Evolutionary conservation across 2,888 invertebrate genomes (phyloP).

Genomic region (Acanthoscelides obtectus): DNA sequence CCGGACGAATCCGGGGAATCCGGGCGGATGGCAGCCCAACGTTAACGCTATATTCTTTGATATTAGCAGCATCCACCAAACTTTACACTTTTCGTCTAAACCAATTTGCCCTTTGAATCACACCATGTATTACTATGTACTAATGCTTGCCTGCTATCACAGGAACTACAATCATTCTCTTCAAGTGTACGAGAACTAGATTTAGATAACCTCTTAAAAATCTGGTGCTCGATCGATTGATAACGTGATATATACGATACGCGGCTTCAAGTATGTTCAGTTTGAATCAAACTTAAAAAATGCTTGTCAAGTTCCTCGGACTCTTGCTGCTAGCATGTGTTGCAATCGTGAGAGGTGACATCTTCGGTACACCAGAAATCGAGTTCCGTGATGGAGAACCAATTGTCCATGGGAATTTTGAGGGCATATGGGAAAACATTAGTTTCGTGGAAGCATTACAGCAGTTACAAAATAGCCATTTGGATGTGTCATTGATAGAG

Average conservation of each 20-base stretch:
- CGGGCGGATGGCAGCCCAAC: too few species aligned
- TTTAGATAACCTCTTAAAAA: background rate
- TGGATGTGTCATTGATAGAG: background rate
- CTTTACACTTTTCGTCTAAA: too few species aligned
- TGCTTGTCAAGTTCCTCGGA: background rate
- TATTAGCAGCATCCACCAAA: too few species aligned
- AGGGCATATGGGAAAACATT: background rate
- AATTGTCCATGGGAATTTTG: background rate
- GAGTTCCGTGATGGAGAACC: background rate
- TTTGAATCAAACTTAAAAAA: background rate
- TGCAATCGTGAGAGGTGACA: background rate
- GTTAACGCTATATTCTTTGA: too few species aligned
- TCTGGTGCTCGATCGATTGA: background rate
- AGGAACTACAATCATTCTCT: background rate
- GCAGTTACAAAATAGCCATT: background rate
- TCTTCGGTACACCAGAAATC: background rate
- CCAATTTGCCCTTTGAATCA: too few species aligned
- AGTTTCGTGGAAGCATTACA: background rate
- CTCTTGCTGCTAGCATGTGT: background rate
- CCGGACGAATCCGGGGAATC: too few species aligned
- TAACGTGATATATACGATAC: background rate
- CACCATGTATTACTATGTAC: too few species aligned
- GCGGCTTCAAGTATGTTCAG: background rate
- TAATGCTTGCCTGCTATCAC: too few species aligned
- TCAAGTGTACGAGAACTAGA: background rate